Base-by-base conservation (phyloP, 2,113 vertebrate genomes). In the Dicerorhinus sumatrensis region DNA sequence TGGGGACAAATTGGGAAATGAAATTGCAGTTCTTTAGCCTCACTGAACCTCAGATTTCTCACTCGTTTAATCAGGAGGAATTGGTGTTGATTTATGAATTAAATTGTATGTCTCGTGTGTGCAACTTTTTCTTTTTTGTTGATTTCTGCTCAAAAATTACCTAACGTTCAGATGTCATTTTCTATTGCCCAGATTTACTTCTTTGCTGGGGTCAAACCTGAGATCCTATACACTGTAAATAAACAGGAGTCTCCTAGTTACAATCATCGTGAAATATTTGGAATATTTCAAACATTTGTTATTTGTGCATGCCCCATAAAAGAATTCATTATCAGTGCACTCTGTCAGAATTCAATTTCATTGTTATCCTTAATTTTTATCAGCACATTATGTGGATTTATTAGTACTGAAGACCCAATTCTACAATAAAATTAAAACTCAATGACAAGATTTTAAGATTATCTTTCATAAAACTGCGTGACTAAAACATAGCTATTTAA, bases 341-440 rank as follows among this genome's bases (percentile, higher is more conserved):
- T 33, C 13, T 33, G 60, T 62, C 51, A 36, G 46, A 63, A 83
- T 42, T 54, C 33, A 46, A 18, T 77, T 23, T 14, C 69, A 31
- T 7, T 6, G 1, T 36, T 87, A 3, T 14, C 51, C 20, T 70
- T 48, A 83, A 69, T 63, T n/a, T 17, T 62, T 31, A 27, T 5
- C 14, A n/a, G 17, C 1, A 3, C 17, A 25, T 33, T 39, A 6
- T 5, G 39, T 0, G 7, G 25, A 17, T 69, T n/a, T 7, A 33
- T 36, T 36, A 33, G 21, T 17, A 75, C 10, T 20, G n/a, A 54
- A 82, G 17, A 62, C 18, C 18, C 42, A 42, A 20, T 23, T 29
- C 12, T 23, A 51, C 0, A 2, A 33, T 33, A 56, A 75, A 51
- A 88, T 46, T 25, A 79, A 79, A 77, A 79, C 12, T 3, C 33